Percentiles rank a stretch among this genome's conserved stretches.
These are phyloP conservation scores for Gambusia yucatana DNA, from an alignment of 2,797 vertebrate species.

Conservation along the genomic window DNA sequence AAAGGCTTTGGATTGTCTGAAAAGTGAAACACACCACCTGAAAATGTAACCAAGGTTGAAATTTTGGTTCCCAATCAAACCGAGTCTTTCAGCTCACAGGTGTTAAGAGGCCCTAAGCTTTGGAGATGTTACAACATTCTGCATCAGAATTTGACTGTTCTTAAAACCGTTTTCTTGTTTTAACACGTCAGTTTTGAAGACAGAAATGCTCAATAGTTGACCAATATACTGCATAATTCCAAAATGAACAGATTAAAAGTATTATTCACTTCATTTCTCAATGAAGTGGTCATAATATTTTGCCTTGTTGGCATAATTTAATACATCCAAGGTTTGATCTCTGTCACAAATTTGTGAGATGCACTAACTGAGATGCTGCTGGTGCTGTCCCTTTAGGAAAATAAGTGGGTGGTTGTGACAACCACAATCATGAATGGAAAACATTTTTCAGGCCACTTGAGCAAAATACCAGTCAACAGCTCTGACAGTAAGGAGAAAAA, in stretches of 20 bases:
- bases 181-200: background rate
- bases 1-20: no score
- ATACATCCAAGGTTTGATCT: background rate
- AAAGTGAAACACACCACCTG: no score
- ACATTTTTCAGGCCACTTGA: background rate
- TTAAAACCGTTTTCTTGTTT: background rate
- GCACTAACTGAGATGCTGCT: no score
- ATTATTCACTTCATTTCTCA: background rate
- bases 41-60: no score
- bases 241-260: background rate
- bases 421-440: background rate
- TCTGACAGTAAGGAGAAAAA: background rate
- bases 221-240: background rate
- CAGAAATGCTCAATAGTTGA: background rate
- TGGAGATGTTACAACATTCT: background rate
- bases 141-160: background rate
- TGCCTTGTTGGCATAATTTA: no score
- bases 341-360: background rate
- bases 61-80: no score
- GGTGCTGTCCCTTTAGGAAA: no score
- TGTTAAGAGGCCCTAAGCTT: no score
- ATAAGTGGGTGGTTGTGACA: no score
- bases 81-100: no score
- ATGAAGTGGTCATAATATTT: background rate
- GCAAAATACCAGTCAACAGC: background rate